Evolutionary conservation across 2,113 vertebrate genomes (phyloP).

Genomic region (Channa argus): DNA sequence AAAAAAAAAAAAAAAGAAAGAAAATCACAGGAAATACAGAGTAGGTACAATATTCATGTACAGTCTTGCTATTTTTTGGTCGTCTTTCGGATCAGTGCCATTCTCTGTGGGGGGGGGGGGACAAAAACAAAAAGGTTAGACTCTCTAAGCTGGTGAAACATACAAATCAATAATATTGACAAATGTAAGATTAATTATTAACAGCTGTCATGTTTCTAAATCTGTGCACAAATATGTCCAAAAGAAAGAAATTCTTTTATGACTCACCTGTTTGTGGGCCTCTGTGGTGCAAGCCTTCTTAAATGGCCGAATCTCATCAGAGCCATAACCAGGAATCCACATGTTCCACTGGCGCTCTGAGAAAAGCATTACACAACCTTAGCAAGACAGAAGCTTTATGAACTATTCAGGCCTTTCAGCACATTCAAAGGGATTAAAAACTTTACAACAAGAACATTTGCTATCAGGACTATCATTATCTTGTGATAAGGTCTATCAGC

Average conservation of each 20-base stretch:
- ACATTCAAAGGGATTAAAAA: not conserved
- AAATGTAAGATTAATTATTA: not conserved
- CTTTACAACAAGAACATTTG: not conserved
- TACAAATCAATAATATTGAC: not conserved
- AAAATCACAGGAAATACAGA: constrained; percentile 2
- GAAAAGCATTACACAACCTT: not conserved
- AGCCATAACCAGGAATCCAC: constrained; percentile 99
- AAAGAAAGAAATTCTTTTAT: not conserved
- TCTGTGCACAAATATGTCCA: not conserved
- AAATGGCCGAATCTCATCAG: constrained; percentile 97
- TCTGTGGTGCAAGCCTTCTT: constrained; percentile 99
- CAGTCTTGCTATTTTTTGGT: constrained; percentile 92
- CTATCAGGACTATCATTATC: not conserved
- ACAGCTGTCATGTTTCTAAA: not conserved
- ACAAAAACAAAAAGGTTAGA: constrained; percentile 29
- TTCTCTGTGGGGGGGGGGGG: constrained; percentile 89
- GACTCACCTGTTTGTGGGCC: constrained; percentile 97
- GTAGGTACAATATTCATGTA: constrained; percentile 35
- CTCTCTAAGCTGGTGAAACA: not conserved
- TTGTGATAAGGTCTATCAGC: not conserved
- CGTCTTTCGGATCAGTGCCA: constrained; percentile 99
- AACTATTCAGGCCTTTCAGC: not conserved
- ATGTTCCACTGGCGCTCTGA: constrained; percentile 99
- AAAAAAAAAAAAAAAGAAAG: not conserved
- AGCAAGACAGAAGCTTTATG: not conserved